Evolutionary conservation across 92 coral and sea anemone genomes (phyloP), one percentile per base, ranked within the genome.

Genomic region (Micromussa lordhowensis): DNA sequence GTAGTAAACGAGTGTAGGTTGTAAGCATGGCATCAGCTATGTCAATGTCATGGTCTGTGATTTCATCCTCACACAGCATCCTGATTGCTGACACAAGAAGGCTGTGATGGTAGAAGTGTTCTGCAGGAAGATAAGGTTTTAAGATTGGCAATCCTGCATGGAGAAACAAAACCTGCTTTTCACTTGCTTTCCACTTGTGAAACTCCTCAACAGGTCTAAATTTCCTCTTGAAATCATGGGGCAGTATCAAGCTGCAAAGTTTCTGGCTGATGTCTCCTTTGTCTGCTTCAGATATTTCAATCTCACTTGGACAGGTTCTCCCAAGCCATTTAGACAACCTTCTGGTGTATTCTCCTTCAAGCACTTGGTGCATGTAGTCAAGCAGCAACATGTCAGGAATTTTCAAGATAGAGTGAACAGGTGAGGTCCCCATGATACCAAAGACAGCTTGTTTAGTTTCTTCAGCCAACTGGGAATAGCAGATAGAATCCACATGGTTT

Each of bases 281-380:
- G n/a, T 29, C 51, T 72, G 34, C 72, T 26, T 82, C 64, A 57
- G 66, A 68, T 0, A 30, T 16, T 14, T 1, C 70, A 12, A 72
- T 51, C 9, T 70, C 84, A 89, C 91, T 89, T 51, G 82, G 89
- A 32, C 98, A 95, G 16, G 53, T 49, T 31, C 91, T 85, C 22
- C 54, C 64, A 11, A 94, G 85, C 96, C 96, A 94, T 63, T 91
- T 91, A n/a, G 93, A 40, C 19, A 94, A 31, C 57, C 96, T 78
- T 68, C 96, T 90, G 26, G 94, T 91, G 78, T 68, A 94, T 63
- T 94, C 92, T 21, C 96, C 96, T 69, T 91, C 96, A 34, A 94
- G 93, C 68, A 94, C 94, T 71, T 91, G 94, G 84, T 94, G 93
- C 94, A 91, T 94, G 81, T 91, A 94, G 36, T 91, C 94, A 30